phyloP scores from a whole-genome alignment of 2,797 vertebrate species.

The Botia kubotai region DNA sequence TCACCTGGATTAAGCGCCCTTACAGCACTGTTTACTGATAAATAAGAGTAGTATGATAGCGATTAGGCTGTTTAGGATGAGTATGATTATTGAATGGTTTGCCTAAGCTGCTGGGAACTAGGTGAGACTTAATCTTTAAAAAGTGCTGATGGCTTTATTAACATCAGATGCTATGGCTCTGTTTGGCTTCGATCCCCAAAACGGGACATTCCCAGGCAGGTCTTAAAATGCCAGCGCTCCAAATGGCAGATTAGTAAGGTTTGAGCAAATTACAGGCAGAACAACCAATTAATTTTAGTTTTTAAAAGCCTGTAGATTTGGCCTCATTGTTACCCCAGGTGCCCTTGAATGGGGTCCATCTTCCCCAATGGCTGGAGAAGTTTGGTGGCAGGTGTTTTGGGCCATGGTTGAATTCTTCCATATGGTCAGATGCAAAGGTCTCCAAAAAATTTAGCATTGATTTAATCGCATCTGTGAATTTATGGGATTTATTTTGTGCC shows the following conservation, averaged over 20 bases:
- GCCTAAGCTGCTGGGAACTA: constrained; percentile 73
- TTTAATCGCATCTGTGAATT: no score
- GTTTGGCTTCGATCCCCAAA: constrained; percentile 55
- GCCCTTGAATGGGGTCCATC: constrained; percentile 50
- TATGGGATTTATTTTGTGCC: no score
- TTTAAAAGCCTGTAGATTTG: constrained; percentile 76
- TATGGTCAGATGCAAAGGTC: constrained; percentile 56
- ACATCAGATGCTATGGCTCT: constrained; percentile 48
- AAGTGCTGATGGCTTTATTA: constrained; percentile 71
- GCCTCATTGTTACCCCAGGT: constrained; percentile 52
- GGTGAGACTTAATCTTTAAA: constrained; percentile 81
- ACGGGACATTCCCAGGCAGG: constrained; percentile 69
- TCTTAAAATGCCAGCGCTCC: constrained; percentile 71
- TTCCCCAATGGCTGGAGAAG: constrained; percentile 33
- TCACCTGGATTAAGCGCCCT: constrained; percentile 53
- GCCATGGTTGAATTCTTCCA: constrained; percentile 62
- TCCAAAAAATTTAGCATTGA: not conserved
- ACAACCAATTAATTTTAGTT: constrained; percentile 81
- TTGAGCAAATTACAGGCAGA: constrained; percentile 79
- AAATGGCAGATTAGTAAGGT: constrained; percentile 81
- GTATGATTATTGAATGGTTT: constrained; percentile 77
- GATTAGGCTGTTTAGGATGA: constrained; percentile 78
- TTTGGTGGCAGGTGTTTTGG: constrained; percentile 70
- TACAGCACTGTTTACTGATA: constrained; percentile 79
- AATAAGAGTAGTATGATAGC: constrained; percentile 80